A percentile compares a stretch with the other conserved stretches of the same genome.
These are phyloP conservation scores for Drosophila robusta DNA, from an alignment of 2,888 invertebrate genomes.

Conservation along the genomic window DNA sequence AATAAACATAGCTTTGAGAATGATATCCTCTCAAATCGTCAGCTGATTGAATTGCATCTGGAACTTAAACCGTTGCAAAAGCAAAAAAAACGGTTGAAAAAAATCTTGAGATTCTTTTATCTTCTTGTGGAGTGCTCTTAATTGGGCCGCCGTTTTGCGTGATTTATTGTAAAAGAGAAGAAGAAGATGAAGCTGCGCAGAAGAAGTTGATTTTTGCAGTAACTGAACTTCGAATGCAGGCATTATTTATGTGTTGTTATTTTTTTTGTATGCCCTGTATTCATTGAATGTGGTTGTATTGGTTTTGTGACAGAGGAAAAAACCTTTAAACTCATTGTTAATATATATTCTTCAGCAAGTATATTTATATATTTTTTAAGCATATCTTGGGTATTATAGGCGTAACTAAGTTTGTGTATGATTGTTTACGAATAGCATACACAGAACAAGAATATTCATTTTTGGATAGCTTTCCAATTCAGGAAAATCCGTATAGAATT, in stretches of 20 bases:
- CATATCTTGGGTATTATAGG: too few species aligned
- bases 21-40: constrained; percentile 2
- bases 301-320: too few species aligned
- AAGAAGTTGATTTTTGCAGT: constrained; percentile 41
- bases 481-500: too few species aligned
- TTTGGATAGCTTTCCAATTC: too few species aligned
- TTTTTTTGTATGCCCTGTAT: neutral
- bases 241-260: constrained; percentile 76
- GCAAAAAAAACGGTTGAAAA: constrained; percentile 1
- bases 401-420: too few species aligned
- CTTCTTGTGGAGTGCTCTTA: constrained; percentile 52
- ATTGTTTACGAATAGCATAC: too few species aligned
- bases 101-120: constrained; percentile 11
- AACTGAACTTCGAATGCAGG: constrained; percentile 31
- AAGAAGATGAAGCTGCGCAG: constrained; percentile 28
- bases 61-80: constrained; percentile 23
- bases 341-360: too few species aligned
- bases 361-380: too few species aligned
- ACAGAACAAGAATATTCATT: too few species aligned
- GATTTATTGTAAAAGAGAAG: constrained; percentile 71
- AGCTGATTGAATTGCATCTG: constrained; percentile 52
- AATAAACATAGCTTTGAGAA: neutral
- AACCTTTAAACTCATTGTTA: too few species aligned
- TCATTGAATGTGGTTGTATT: neutral
- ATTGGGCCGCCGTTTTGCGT: constrained; percentile 70